Conservation (phyloP, 2,888 invertebrate genomes). For the Auanema sp. region DNA sequence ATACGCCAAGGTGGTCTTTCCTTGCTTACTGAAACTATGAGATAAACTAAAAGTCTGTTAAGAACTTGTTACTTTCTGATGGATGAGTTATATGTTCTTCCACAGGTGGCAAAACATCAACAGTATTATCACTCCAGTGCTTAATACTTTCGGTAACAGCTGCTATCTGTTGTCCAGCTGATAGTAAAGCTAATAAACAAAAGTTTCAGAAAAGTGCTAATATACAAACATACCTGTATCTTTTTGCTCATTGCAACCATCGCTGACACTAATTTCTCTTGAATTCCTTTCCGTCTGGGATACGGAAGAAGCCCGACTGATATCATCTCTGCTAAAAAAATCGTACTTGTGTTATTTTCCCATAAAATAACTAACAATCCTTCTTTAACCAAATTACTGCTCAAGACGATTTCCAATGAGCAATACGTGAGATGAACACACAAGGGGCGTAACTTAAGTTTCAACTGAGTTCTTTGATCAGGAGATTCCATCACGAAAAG, state of each 20-base stretch:
- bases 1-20: slow-evolving; percentile 41
- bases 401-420: slow-evolving; percentile 50
- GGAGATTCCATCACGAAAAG: slow-evolving; percentile 56
- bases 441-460: slow-evolving; percentile 57
- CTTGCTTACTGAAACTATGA: not conserved
- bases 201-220: not conserved
- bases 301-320: slow-evolving; percentile 21
- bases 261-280: slow-evolving; percentile 22
- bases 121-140: slow-evolving; percentile 5
- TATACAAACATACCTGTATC: not conserved
- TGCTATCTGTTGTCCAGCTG: too few relatives aligned
- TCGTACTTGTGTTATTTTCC: not conserved
- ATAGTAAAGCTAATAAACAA: not conserved
- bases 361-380: slow-evolving; percentile 27
- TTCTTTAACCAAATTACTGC: slow-evolving; percentile 45
- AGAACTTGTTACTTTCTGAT: not conserved
- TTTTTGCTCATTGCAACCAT: slow-evolving; percentile 1
- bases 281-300: slow-evolving; percentile 10
- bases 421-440: slow-evolving; percentile 24
- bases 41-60: slow-evolving; percentile 3
- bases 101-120: not conserved
- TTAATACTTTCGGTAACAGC: not conserved
- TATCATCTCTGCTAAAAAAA: slow-evolving; percentile 23
- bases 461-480: slow-evolving; percentile 37
- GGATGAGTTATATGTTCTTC: not conserved